Percentiles rank a stretch among this genome's conserved stretches.
phyloP scores from a whole-genome alignment of 2,888 invertebrate species.

The Perizoma affinitatum region DNA sequence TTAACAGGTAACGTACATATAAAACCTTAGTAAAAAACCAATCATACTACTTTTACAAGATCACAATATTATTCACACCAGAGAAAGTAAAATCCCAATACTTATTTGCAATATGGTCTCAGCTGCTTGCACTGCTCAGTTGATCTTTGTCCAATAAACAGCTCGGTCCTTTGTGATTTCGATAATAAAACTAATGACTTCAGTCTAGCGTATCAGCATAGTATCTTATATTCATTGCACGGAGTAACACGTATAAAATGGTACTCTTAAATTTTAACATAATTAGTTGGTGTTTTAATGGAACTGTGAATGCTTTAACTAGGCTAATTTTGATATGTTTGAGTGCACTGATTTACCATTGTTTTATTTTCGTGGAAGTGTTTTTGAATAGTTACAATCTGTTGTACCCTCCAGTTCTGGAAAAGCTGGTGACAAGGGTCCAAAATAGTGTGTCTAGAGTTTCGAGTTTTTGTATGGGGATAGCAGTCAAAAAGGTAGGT shows the following conservation, averaged over 20 bases:
- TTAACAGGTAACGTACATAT: no score
- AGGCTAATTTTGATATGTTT: conserved; percentile 63
- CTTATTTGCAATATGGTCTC: no score
- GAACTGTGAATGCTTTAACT: conserved; percentile 57
- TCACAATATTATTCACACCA: background rate
- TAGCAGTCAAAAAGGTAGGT: conserved; percentile 59
- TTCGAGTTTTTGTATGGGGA: conserved; percentile 41
- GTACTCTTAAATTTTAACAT: conserved; percentile 46
- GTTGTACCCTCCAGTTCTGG: conserved; percentile 67
- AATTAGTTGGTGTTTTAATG: conserved; percentile 57
- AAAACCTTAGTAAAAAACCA: no score
- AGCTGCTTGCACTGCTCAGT: background rate
- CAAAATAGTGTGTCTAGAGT: conserved; percentile 42
- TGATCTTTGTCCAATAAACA: conserved; percentile 15
- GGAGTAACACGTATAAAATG: conserved; percentile 48
- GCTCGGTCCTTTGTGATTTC: conserved; percentile 10
- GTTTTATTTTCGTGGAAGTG: conserved; percentile 70
- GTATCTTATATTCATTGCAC: conserved; percentile 27
- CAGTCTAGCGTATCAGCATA: conserved; percentile 18
- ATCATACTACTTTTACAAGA: background rate
- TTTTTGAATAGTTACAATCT: conserved; percentile 67
- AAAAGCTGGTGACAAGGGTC: conserved; percentile 47
- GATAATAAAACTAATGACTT: conserved; percentile 7
- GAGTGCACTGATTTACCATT: conserved; percentile 68
- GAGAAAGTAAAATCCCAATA: conserved; percentile 2